Percentiles rank a stretch among this genome's conserved stretches.
Evolutionary conservation across 2,888 invertebrate genomes (phyloP).

Genomic region (Dolichopus griseipennis): DNA sequence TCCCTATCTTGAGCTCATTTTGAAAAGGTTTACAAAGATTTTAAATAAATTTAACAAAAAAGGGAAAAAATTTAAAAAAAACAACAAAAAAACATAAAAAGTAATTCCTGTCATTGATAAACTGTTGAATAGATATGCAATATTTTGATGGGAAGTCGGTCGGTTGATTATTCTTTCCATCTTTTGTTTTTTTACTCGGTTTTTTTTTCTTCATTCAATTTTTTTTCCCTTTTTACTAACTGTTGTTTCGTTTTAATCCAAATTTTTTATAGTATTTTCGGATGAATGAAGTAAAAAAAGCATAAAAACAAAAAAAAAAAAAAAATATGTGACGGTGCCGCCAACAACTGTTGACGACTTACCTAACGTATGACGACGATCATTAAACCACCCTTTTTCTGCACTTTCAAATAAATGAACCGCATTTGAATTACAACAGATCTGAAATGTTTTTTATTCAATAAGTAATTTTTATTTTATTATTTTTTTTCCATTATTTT

Average conservation of each 20-base stretch:
- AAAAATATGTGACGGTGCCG: background rate
- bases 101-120: background rate
- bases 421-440: background rate
- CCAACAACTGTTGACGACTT: background rate
- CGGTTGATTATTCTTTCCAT: background rate
- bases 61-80: no score
- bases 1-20: constrained; percentile 19
- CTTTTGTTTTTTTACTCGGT: background rate
- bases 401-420: background rate
- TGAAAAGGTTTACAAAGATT: constrained; percentile 15
- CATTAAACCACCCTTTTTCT: background rate
- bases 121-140: background rate
- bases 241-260: background rate
- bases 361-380: background rate
- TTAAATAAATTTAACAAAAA: constrained; percentile 17
- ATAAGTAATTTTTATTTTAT: no score
- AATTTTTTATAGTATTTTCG: no score
- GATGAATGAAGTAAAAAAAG: no score
- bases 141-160: background rate
- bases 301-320: background rate
- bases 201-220: background rate
- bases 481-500: no score
- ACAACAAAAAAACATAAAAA: constrained; percentile 8
- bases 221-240: background rate
- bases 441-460: no score